A percentile compares a stretch with the other conserved stretches of the same genome.
Conservation (phyloP, 2,888 invertebrate species). For the Cyaniris semiargus region DNA sequence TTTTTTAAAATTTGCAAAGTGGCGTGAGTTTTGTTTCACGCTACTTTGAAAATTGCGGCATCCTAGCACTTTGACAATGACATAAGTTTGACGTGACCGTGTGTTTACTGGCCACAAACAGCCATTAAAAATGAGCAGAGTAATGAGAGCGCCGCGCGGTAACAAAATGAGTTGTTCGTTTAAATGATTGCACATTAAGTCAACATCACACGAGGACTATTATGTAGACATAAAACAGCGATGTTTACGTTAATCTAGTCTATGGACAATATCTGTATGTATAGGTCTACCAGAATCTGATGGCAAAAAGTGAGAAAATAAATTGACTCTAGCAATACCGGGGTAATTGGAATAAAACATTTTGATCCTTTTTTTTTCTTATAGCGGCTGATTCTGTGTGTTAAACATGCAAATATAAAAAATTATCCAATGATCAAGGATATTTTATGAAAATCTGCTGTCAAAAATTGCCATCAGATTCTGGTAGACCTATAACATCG, state of each 20-base stretch:
- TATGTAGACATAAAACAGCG: constrained; percentile 1
- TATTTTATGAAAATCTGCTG: too few species aligned
- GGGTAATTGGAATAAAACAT: too few species aligned
- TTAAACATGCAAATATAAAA: too few species aligned
- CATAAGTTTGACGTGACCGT: neutral
- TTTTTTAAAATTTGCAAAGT: too few species aligned
- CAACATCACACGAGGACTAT: neutral
- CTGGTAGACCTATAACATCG: too few species aligned
- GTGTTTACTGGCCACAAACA: constrained; percentile 15
- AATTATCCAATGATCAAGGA: too few species aligned
- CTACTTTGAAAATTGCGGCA: neutral
- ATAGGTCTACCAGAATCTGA: too few species aligned
- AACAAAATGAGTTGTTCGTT: constrained; percentile 6
- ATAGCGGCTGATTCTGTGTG: too few species aligned
- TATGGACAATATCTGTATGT: neutral
- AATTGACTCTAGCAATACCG: too few species aligned
- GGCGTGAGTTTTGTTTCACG: neutral
- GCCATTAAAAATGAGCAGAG: constrained; percentile 9
- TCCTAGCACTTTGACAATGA: neutral
- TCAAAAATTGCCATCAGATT: too few species aligned
- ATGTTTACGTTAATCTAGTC: neutral
- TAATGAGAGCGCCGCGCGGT: neutral
- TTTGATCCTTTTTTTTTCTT: too few species aligned
- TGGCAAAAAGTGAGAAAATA: too few species aligned
- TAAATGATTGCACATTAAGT: neutral